Percentiles rank a stretch among this genome's conserved stretches.
phyloP scores from a whole-genome alignment of 2,888 invertebrate species.

The Leptinotarsa rubiginosa region DNA sequence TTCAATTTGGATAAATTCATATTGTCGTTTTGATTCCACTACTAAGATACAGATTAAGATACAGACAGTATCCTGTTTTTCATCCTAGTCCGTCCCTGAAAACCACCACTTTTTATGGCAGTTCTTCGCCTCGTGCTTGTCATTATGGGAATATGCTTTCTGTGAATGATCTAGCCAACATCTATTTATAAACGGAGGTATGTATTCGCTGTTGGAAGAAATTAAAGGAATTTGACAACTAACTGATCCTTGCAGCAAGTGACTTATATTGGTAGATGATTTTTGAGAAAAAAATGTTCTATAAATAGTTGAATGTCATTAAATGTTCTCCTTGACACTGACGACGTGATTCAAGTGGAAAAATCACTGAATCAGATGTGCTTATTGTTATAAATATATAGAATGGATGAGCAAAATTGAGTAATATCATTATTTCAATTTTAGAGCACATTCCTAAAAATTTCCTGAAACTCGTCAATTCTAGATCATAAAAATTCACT shows the following conservation, averaged over 20 bases:
- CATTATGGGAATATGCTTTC: conserved; percentile 40
- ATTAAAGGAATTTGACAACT: conserved; percentile 28
- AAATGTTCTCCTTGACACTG: background rate
- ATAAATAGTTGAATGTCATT: background rate
- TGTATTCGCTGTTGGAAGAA: conserved; percentile 12
- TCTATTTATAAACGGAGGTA: conserved; percentile 30
- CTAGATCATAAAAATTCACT: no score
- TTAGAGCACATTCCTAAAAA: no score
- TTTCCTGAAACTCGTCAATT: no score
- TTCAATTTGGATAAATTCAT: no score
- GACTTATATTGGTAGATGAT: background rate
- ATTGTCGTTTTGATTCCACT: no score
- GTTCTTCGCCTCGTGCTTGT: conserved; percentile 36
- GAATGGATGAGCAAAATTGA: no score
- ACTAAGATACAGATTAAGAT: no score
- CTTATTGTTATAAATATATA: no score
- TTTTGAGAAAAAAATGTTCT: background rate
- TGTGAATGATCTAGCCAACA: conserved; percentile 30
- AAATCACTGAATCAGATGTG: background rate
- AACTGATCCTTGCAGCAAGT: background rate
- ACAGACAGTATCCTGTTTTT: background rate
- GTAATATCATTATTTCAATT: no score
- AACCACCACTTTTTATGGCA: conserved; percentile 40
- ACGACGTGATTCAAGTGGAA: no score
- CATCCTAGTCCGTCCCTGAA: background rate